phyloP scores from a whole-genome alignment of 2,888 invertebrate genomes.

The Ochlodes sylvanus region DNA sequence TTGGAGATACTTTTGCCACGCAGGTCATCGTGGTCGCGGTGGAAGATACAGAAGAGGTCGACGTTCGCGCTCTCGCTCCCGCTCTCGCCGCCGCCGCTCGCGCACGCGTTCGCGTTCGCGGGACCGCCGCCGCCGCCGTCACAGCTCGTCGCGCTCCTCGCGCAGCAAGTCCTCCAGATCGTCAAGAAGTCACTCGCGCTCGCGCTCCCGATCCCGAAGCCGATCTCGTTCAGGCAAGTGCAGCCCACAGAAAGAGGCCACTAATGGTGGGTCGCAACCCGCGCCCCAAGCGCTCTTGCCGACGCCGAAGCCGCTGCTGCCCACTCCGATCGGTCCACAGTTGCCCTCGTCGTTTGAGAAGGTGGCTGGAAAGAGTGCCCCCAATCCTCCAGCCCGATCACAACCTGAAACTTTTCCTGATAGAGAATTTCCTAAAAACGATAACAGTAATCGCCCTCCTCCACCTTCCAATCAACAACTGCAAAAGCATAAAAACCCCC shows the following conservation, averaged over 20 bases:
- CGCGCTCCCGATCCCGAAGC: constrained; percentile 76
- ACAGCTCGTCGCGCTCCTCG: constrained; percentile 76
- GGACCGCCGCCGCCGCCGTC: constrained; percentile 74
- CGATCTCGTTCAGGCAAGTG: constrained; percentile 84
- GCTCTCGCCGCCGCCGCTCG: constrained; percentile 62
- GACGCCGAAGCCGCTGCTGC: constrained; percentile 58
- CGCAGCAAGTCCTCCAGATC: constrained; percentile 76
- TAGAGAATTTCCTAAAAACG: constrained; percentile 39
- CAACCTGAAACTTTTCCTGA: constrained; percentile 42
- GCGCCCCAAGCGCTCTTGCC: constrained; percentile 58
- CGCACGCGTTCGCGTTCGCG: constrained; percentile 70
- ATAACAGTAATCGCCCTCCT: constrained; percentile 34
- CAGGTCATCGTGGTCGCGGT: constrained; percentile 77
- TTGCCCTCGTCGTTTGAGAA: constrained; percentile 55
- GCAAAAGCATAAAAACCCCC: constrained; percentile 19
- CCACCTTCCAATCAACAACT: constrained; percentile 22
- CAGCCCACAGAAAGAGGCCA: constrained; percentile 71
- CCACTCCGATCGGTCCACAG: constrained; percentile 68
- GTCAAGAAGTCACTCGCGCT: constrained; percentile 65
- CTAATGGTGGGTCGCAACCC: constrained; percentile 62
- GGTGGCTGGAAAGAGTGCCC: constrained; percentile 54
- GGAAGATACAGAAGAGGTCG: constrained; percentile 68
- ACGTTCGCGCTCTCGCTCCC: constrained; percentile 56
- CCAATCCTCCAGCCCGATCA: constrained; percentile 52
- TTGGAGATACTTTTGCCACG: not conserved